These are phyloP conservation scores for Trisateles emortualis DNA, from an alignment of 2,888 invertebrate genomes.

Conservation along the genomic window DNA sequence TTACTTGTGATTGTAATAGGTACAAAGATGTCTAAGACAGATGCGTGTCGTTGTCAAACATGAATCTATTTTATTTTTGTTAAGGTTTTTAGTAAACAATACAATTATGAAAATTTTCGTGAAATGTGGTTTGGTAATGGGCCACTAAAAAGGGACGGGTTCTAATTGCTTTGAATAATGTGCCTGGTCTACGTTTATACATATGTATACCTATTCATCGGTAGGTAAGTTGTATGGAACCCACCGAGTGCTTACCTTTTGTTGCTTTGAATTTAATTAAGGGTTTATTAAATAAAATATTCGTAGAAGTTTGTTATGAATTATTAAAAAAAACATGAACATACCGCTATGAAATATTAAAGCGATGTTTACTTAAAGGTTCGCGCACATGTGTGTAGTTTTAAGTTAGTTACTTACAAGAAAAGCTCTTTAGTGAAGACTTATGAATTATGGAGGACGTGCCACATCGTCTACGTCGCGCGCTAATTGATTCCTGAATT, in stretches of 20 bases:
- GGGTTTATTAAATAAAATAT: constrained; percentile 25
- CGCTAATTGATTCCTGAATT: constrained; percentile 73
- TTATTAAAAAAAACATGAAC: constrained; percentile 7
- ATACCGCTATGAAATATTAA: background rate
- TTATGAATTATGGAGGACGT: constrained; percentile 70
- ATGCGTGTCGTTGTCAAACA: constrained; percentile 13
- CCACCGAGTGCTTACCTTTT: constrained; percentile 44
- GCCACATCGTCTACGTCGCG: constrained; percentile 34
- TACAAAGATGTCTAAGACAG: background rate
- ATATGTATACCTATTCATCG: constrained; percentile 53
- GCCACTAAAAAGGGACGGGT: constrained; percentile 65
- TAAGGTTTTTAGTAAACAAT: constrained; percentile 53
- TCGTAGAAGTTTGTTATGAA: constrained; percentile 11
- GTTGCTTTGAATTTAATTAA: constrained; percentile 37
- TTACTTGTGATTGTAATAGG: too few species aligned
- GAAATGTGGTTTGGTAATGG: constrained; percentile 60
- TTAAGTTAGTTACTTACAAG: constrained; percentile 28
- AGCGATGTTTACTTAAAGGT: background rate
- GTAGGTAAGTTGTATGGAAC: constrained; percentile 47
- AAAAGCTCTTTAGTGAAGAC: constrained; percentile 53
- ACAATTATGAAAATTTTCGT: constrained; percentile 66
- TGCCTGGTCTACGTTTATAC: constrained; percentile 40
- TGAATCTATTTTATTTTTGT: constrained; percentile 16
- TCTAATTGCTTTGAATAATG: constrained; percentile 76
- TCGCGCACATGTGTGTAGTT: constrained; percentile 2